Conservation (phyloP, 1,140 invertebrate species). For the Grapholita molesta region DNA sequence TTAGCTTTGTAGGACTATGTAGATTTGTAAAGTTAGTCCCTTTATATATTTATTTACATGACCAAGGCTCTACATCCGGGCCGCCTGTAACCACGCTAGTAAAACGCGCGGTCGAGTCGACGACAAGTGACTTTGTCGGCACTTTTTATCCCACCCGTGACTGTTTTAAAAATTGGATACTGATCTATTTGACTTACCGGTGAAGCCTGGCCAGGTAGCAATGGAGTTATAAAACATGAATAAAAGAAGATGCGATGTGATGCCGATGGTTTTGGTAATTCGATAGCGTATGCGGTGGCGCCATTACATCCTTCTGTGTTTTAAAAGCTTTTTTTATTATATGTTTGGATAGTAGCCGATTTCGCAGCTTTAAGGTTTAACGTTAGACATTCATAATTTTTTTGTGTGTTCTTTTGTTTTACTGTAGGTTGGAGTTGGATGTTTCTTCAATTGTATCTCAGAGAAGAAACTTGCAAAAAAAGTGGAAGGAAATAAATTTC, state of each 20-base stretch:
- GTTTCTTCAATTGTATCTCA: no score
- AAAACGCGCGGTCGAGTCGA: background rate
- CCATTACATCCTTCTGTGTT: background rate
- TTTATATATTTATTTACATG: no score
- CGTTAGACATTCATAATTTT: no score
- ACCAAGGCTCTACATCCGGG: no score
- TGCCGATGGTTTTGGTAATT: conserved; percentile 6
- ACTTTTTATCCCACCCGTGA: conserved; percentile 17
- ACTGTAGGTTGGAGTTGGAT: no score
- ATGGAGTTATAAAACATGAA: conserved; percentile 17
- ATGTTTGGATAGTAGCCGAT: background rate
- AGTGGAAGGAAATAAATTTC: no score
- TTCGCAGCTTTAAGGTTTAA: background rate
- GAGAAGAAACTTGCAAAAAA: no score
- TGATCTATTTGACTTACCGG: conserved; percentile 12
- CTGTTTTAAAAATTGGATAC: conserved; percentile 18
- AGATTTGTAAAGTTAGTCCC: no score
- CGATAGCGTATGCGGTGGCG: background rate
- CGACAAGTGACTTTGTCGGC: conserved; percentile 15
- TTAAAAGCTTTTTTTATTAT: background rate
- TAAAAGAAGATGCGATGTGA: background rate
- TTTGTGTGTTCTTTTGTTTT: no score
- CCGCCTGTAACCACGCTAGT: background rate
- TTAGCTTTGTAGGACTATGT: no score
- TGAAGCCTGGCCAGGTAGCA: conserved; percentile 9